phyloP scores from a whole-genome alignment of 2,888 invertebrate species.

The Drosophila phalerata region DNA sequence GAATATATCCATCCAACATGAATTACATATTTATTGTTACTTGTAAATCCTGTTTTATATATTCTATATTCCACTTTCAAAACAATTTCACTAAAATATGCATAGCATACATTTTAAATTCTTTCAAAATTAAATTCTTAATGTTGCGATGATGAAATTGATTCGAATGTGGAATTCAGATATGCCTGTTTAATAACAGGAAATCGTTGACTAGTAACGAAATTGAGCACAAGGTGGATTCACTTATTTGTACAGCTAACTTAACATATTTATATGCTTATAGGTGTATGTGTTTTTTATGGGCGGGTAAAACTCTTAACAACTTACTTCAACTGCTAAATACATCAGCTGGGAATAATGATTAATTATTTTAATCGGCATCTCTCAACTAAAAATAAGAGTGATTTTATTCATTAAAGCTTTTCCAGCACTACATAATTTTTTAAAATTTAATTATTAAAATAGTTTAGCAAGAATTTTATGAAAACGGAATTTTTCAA shows the following conservation, averaged over 20 bases:
- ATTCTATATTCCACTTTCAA: neutral
- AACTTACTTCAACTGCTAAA: slow-evolving; percentile 9
- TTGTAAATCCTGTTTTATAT: neutral
- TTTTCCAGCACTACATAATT: neutral
- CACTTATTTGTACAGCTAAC: slow-evolving; percentile 27
- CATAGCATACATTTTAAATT: neutral
- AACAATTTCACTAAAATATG: slow-evolving; percentile 2
- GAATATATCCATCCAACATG: slow-evolving; percentile 23
- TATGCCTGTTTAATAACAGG: neutral
- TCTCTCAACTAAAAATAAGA: neutral
- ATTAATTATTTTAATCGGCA: neutral
- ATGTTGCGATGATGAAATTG: neutral
- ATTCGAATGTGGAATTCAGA: neutral
- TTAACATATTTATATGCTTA: slow-evolving; percentile 13
- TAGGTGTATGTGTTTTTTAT: neutral
- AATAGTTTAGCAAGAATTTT: neutral
- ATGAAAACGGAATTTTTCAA: neutral
- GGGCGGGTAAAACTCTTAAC: slow-evolving; percentile 10
- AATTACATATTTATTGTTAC: slow-evolving; percentile 17
- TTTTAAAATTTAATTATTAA: neutral
- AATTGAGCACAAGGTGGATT: slow-evolving; percentile 60
- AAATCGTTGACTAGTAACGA: slow-evolving; percentile 51
- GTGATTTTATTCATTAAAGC: neutral
- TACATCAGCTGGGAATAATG: neutral
- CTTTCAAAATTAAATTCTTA: neutral